A percentile compares a stretch with the other conserved stretches of the same genome.
Evolutionary conservation across 2,888 invertebrate species (phyloP).

Genomic region (Hyles lineata): DNA sequence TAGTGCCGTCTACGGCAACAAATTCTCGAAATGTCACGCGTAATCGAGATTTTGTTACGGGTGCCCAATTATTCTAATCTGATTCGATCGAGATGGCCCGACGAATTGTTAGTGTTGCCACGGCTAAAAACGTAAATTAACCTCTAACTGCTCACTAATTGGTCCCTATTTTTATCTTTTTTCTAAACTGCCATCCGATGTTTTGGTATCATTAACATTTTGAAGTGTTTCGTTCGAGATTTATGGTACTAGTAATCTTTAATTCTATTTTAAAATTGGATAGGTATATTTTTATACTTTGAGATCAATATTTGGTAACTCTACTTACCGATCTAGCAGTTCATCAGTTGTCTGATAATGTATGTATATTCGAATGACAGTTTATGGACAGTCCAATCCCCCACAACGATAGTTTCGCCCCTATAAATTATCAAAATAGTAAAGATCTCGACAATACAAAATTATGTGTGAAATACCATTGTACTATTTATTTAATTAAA

Average conservation of each 20-base stretch:
- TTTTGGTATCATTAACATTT: slow-evolving; percentile 26
- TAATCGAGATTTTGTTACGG: slow-evolving; percentile 21
- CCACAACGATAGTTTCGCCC: too few species aligned
- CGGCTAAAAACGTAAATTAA: slow-evolving; percentile 21
- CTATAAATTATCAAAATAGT: too few species aligned
- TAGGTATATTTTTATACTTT: not conserved
- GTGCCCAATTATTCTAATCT: slow-evolving; percentile 27
- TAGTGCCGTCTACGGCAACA: not conserved
- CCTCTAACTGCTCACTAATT: slow-evolving; percentile 45
- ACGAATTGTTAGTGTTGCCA: slow-evolving; percentile 25
- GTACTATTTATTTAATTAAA: too few species aligned
- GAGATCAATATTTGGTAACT: not conserved
- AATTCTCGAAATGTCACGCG: slow-evolving; percentile 27
- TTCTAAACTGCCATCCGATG: slow-evolving; percentile 26
- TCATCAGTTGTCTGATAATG: too few species aligned
- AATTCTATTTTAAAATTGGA: not conserved
- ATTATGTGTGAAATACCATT: too few species aligned
- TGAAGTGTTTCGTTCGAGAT: not conserved
- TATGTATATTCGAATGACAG: too few species aligned
- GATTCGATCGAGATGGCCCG: slow-evolving; percentile 28
- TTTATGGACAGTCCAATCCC: too few species aligned
- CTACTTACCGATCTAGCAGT: not conserved
- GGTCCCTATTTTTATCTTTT: slow-evolving; percentile 50
- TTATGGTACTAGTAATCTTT: not conserved
- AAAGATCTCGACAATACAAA: too few species aligned